Evolutionary conservation across 2,113 vertebrate genomes (phyloP).

Genomic region (Xiphorhynchus elegans): DNA sequence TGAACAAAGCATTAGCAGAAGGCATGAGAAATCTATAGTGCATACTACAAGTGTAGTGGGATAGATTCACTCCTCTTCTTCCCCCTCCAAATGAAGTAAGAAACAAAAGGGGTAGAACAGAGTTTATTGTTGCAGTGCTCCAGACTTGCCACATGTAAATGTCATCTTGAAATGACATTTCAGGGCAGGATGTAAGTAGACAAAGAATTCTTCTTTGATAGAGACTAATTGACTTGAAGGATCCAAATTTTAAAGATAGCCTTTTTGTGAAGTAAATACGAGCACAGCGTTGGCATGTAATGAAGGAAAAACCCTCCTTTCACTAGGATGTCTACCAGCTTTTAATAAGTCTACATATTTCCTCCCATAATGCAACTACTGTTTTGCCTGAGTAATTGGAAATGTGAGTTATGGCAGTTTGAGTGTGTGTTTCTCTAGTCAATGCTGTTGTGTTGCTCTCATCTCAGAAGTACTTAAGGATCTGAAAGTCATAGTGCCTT

Average conservation of each 20-base stretch:
- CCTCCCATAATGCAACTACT: neutral
- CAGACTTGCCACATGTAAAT: neutral
- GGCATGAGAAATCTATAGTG: neutral
- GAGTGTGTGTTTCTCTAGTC: neutral
- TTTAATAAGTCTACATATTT: neutral
- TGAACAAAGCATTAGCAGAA: neutral
- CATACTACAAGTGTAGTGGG: neutral
- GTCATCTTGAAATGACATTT: conserved; percentile 5
- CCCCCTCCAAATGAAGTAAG: neutral
- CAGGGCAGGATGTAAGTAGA: neutral
- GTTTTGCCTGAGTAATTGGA: neutral
- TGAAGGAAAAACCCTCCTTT: neutral
- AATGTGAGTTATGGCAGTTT: neutral
- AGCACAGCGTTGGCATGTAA: neutral
- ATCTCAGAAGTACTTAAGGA: neutral
- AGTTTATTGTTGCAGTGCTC: neutral
- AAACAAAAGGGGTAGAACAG: neutral
- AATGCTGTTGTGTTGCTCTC: neutral
- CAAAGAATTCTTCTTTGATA: neutral
- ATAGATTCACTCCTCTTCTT: neutral
- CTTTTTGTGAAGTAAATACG: neutral
- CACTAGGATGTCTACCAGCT: neutral
- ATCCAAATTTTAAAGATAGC: neutral
- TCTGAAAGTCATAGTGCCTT: neutral
- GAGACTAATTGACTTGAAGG: neutral